Conservation (phyloP, 2,797 vertebrate species). For the Coreius guichenoti region DNA sequence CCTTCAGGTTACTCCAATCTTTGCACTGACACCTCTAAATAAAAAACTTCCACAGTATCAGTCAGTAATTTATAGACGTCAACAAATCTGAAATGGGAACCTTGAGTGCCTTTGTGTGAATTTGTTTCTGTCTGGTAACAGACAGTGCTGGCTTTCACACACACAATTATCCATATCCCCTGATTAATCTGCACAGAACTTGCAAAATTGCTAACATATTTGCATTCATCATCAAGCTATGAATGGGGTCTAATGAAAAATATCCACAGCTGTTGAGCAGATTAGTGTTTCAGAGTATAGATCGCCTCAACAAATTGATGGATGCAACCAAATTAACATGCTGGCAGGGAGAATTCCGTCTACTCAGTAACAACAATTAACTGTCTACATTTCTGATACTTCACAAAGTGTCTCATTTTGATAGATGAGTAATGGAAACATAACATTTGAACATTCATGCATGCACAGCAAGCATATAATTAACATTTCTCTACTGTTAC, state of each 20-base stretch:
- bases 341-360: not conserved
- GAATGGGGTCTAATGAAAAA: conserved; percentile 61
- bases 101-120: conserved; percentile 2
- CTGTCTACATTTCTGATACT: conserved; percentile 13
- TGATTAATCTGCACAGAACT: conserved; percentile 61
- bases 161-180: conserved; percentile 57
- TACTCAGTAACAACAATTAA: conserved; percentile 40
- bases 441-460: not conserved
- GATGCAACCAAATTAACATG: conserved; percentile 41
- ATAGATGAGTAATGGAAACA: not conserved
- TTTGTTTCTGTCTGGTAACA: conserved; percentile 31
- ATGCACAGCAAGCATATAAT: not conserved
- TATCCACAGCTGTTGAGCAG: conserved; percentile 55
- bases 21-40: not conserved
- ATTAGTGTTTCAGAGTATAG: conserved; percentile 60
- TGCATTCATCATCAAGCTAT: conserved; percentile 60
- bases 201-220: conserved; percentile 61
- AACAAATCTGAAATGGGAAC: conserved; percentile 12
- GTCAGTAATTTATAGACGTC: not conserved
- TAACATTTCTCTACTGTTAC: not conserved
- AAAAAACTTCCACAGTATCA: not conserved
- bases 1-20: conserved; percentile 36
- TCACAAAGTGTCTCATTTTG: conserved; percentile 10
- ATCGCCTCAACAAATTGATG: conserved; percentile 41
- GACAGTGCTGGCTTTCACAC: conserved; percentile 52